Evolutionary conservation across 1,140 invertebrate species (phyloP).

Genomic region (Agrypnia vestita): DNA sequence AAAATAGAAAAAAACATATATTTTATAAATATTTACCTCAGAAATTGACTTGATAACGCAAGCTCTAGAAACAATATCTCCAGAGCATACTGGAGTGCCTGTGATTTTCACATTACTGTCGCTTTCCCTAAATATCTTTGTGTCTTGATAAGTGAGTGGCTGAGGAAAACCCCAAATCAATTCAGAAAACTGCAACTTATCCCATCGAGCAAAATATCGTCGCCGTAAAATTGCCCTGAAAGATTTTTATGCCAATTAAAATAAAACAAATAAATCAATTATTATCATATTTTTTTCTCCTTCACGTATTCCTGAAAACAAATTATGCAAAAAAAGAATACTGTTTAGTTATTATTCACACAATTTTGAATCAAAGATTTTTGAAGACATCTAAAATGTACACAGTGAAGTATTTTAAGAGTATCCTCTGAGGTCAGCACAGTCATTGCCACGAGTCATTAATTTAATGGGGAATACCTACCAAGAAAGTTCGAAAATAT

Average conservation of each 20-base stretch:
- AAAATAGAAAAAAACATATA: no score
- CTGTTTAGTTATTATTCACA: no score
- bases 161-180: slow-evolving; percentile 75
- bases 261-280: no score
- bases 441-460: no score
- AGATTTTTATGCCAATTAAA: not conserved
- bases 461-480: no score
- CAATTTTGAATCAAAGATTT: not conserved
- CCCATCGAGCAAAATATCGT: slow-evolving; percentile 74
- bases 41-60: slow-evolving; percentile 78
- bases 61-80: slow-evolving; percentile 78
- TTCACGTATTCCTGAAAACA: no score
- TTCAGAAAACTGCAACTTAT: slow-evolving; percentile 78
- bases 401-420: not conserved
- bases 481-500: no score
- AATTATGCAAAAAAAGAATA: no score
- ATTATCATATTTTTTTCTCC: no score
- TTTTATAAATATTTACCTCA: slow-evolving; percentile 63
- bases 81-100: slow-evolving; percentile 83
- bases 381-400: not conserved
- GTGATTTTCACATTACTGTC: slow-evolving; percentile 65
- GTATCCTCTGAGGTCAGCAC: no score
- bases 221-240: slow-evolving; percentile 78
- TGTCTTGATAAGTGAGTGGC: slow-evolving; percentile 64
- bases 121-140: slow-evolving; percentile 52